Conservation (phyloP, 2,113 vertebrate genomes). For the Hoplias malabaricus region DNA sequence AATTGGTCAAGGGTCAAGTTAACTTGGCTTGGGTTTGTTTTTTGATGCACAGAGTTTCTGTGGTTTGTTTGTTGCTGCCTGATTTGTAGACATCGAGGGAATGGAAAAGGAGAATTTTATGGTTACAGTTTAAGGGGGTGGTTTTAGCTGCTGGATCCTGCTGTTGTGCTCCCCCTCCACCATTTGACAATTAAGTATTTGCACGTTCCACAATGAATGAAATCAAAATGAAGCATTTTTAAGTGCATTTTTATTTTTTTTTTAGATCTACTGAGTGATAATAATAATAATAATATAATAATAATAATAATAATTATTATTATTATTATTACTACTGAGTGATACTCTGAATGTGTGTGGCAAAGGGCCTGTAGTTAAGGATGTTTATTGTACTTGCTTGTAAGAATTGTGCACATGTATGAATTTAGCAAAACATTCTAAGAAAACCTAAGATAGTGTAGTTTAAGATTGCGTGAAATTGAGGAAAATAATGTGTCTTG, state of each 20-base stretch:
- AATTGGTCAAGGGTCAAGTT: background rate
- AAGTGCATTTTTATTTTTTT: background rate
- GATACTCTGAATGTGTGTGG: background rate
- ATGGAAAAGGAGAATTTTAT: background rate
- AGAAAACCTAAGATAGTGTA: background rate
- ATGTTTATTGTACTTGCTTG: background rate
- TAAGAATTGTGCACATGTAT: background rate
- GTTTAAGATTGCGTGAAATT: background rate
- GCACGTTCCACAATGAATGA: constrained; percentile 27
- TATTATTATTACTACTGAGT: too few species aligned
- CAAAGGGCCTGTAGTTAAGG: background rate
- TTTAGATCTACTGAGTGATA: background rate
- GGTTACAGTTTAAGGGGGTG: constrained; percentile 12
- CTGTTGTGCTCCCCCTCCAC: constrained; percentile 4
- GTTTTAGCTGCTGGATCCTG: background rate
- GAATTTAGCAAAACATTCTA: background rate
- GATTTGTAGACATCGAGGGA: background rate
- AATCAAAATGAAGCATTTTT: background rate
- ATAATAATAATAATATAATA: too few species aligned
- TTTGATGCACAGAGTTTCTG: background rate
- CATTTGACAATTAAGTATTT: constrained; percentile 7
- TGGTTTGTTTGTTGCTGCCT: background rate
- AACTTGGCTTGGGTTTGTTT: background rate
- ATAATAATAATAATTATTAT: too few species aligned
- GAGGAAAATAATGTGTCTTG: background rate